Base-by-base conservation (phyloP, 2,797 vertebrate genomes). In the Myripristis murdjan region DNA sequence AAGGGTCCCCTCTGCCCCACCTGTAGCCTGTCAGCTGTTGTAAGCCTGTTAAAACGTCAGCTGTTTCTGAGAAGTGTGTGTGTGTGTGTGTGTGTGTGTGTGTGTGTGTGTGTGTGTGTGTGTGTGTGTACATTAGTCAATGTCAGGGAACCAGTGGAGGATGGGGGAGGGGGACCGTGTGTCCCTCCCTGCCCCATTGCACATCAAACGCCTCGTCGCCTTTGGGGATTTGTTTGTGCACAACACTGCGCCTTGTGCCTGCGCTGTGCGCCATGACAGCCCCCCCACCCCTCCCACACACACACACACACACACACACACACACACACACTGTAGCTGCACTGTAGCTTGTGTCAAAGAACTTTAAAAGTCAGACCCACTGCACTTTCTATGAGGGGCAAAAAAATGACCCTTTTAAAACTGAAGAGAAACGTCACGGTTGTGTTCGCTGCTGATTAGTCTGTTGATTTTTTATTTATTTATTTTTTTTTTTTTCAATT, bases 1-100 rank as follows among this genome's bases (percentile, higher is more conserved):
- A 88, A 91, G 86, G 77, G 82, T 90, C 87, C 84, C 88, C 92
- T 90, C 85, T 89, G 90, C 87, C 90, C 93, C 94, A 95, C 95
- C 94, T 95, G 93, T 93, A 94, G 92, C 86, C 86, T 90, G 92
- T 94, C 95, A 95, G 94, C 94, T 95, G 94, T 91, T 94, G 86
- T 88, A 90, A 92, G 93, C 87, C 92, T 93, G 91, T 94, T 94
- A 92, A 94, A 94, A 90, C 83, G 90, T 95, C 95, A 95, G 94
- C 95, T 95, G 95, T 95, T 94, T 93, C 89, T 94, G 93, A 94
- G 91, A 87, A 91, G 87, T 90, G 86, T n/a, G n/a, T n/a, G n/a
- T n/a, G n/a, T n/a, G 88, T 86, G 88, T 72, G 79, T 89, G 75
- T 79, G 79, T 79, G 79, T 73, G 82, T 82, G 79, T 67, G 75